These are phyloP conservation scores for Drusus annulatus DNA, from an alignment of 1,140 invertebrate genomes.

Conservation along the genomic window DNA sequence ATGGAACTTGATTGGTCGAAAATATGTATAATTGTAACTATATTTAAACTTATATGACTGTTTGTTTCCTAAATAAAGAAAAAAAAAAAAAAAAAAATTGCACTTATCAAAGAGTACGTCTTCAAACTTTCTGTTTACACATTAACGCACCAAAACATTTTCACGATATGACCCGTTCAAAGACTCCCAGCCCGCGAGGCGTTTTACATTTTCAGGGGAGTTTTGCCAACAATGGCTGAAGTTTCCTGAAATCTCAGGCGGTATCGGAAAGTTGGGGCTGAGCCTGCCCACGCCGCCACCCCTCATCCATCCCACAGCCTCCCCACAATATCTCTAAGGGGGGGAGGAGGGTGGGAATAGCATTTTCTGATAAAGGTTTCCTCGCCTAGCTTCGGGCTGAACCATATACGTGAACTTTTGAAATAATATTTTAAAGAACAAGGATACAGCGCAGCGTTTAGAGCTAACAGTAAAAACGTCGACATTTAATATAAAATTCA, in stretches of 20 bases:
- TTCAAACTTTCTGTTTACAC: neutral
- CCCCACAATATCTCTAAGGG: neutral
- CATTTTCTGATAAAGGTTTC: slow-evolving; percentile 32
- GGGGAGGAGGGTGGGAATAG: slow-evolving; percentile 9
- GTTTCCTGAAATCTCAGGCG: slow-evolving; percentile 22
- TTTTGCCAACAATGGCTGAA: neutral
- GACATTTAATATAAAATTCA: too few species aligned
- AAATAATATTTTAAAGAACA: too few species aligned
- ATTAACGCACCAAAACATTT: neutral
- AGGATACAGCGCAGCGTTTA: too few species aligned
- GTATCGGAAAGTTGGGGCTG: slow-evolving; percentile 6
- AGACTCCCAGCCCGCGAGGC: neutral
- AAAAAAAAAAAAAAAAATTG: too few species aligned
- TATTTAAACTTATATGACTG: too few species aligned
- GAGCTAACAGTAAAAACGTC: too few species aligned
- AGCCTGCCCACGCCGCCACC: neutral
- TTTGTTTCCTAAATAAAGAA: too few species aligned
- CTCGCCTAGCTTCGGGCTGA: neutral
- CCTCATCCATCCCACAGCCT: too few species aligned
- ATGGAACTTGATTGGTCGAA: too few species aligned
- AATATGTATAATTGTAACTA: too few species aligned
- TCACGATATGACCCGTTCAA: slow-evolving; percentile 12
- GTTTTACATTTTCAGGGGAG: slow-evolving; percentile 20
- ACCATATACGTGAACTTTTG: slow-evolving; percentile 12
- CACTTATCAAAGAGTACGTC: too few species aligned